Conservation (phyloP, 2,113 vertebrate species). For the Platanista minor region DNA sequence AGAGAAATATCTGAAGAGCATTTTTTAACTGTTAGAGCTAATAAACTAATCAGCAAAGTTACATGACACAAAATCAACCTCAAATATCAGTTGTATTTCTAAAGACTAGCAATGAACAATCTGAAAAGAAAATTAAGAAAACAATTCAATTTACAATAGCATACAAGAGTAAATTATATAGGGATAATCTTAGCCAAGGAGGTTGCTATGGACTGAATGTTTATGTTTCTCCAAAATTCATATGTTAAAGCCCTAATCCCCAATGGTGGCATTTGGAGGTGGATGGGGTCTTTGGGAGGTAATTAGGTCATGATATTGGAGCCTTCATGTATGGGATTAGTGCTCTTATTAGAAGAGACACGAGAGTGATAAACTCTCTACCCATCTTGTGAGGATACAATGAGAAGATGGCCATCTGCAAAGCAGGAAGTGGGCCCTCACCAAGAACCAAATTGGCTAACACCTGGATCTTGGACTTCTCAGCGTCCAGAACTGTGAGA, state of each 20-base stretch:
- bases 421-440: not conserved
- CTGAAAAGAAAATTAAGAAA: not conserved
- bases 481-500: not conserved
- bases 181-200: not conserved
- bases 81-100: not conserved
- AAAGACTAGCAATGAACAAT: not conserved
- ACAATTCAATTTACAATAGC: not conserved
- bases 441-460: not conserved
- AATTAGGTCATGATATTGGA: not conserved
- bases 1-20: not conserved
- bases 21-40: not conserved
- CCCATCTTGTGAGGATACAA: not conserved
- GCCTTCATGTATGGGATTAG: not conserved
- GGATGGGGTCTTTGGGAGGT: not conserved
- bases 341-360: not conserved
- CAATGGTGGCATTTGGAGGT: not conserved
- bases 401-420: not conserved
- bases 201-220: not conserved
- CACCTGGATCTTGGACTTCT: not conserved
- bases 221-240: not conserved
- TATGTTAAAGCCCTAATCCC: not conserved
- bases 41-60: not conserved
- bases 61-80: not conserved
- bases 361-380: not conserved
- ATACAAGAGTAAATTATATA: not conserved